phyloP scores from a whole-genome alignment of 2,113 vertebrate genomes.

The Nerophis lumbriciformis region DNA sequence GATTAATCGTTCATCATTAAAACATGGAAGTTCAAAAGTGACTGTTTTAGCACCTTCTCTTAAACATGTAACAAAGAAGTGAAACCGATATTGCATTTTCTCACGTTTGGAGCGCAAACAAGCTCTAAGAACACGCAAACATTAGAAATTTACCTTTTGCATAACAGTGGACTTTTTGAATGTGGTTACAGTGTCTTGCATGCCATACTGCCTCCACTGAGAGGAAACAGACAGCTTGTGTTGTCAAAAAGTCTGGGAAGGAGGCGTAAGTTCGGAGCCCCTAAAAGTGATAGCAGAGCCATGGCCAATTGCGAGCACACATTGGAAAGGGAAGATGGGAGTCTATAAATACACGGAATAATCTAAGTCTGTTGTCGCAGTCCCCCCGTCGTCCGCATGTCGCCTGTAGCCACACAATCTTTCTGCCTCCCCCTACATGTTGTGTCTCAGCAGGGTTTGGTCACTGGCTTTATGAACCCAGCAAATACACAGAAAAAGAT shows the following conservation, averaged over 20 bases:
- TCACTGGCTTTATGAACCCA: no score
- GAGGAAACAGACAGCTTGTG: slow-evolving; percentile 50
- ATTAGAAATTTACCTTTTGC: no score
- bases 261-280: slow-evolving; percentile 40
- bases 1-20: no score
- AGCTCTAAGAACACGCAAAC: no score
- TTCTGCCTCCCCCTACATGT: slow-evolving; percentile 26
- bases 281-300: slow-evolving; percentile 42
- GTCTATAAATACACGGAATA: slow-evolving; percentile 64
- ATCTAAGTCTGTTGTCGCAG: slow-evolving; percentile 53
- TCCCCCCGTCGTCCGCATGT: slow-evolving; percentile 39
- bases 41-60: no score
- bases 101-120: no score
- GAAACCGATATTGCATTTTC: no score
- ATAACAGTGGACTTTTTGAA: no score
- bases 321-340: slow-evolving; percentile 47
- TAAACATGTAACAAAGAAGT: no score
- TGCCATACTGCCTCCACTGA: slow-evolving; percentile 29
- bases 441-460: slow-evolving; percentile 2
- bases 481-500: background rate
- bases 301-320: slow-evolving; percentile 43
- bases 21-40: no score
- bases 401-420: slow-evolving; percentile 26
- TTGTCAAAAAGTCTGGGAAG: slow-evolving; percentile 52
- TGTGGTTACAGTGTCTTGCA: background rate